Evolutionary conservation across 2,113 vertebrate genomes (phyloP), one percentile per base, ranked within the genome.

Genomic region (Aegypius monachus): DNA sequence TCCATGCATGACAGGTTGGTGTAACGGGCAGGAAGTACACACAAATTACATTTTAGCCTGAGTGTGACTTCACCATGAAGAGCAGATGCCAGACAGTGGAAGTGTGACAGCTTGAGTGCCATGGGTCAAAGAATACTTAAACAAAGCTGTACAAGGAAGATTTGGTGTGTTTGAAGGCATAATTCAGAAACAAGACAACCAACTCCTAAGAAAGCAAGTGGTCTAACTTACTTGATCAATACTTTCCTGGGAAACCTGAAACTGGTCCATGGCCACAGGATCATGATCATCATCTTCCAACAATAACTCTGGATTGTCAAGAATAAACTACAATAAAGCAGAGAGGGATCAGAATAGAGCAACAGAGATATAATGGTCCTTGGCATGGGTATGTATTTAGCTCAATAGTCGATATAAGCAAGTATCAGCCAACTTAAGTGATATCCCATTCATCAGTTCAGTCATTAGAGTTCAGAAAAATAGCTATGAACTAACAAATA

Each of bases 211-310:
- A 38, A 94, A 81, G 13, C 21, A 84, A 88, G 25, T 18, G 4
- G 27, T 55, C 17, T 68, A 22, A 92, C 98, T 98, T 77, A 98
- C 98, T 50, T 98, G 98, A 65, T 98, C 96, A 27, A 98, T 86
- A 38, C 86, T 97, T 91, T 98, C 98, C 88, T 97, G 98, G 27
- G 98, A 95, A 81, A 98, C 96, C 13, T 98, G 95, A 81, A 97
- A 97, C 36, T 88, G 97, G 20, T 82, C 86, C 38, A 13, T 59
- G 47, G 48, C 79, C 32, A 58, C 79, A n/a, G 98, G 84, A 65
- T 97, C 95, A 38, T 98, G 93, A 17, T 96, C 85, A 19, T 97
- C 91, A 6, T 91, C 94, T 55, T 97, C 66, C 93, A 98, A 62
- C 62, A 98, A 85, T 85, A 98, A 92, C 56, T 96, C 96, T 1